phyloP scores from a whole-genome alignment of 2,113 vertebrate genomes.

The western clawed frog (Xenopus tropicalis) region UCB_Xtro_10.0 CM004443.2:95439501-95440000 shows the following conservation, averaged over 20 bases:
- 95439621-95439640: conserved; percentile 20
- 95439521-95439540: conserved; percentile 34
- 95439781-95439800: background rate
- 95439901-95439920: conserved; percentile 2
- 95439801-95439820: no score
- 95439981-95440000: background rate
- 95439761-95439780: background rate
- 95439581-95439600: conserved; percentile 20
- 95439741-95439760: background rate
- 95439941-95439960: background rate
- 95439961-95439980: background rate
- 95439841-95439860: background rate
- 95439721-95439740: no score
- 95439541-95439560: conserved; percentile 17
- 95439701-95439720: background rate
- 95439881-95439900: background rate
- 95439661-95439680: background rate
- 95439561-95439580: conserved; percentile 11
- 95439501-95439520: conserved; percentile 35
- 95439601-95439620: conserved; percentile 32
- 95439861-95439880: background rate
- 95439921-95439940: background rate
- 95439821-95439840: background rate
- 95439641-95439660: background rate
- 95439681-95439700: background rate